Evolutionary conservation across 2,113 vertebrate genomes (phyloP).

Genomic region (Sisor rabdophorus): DNA sequence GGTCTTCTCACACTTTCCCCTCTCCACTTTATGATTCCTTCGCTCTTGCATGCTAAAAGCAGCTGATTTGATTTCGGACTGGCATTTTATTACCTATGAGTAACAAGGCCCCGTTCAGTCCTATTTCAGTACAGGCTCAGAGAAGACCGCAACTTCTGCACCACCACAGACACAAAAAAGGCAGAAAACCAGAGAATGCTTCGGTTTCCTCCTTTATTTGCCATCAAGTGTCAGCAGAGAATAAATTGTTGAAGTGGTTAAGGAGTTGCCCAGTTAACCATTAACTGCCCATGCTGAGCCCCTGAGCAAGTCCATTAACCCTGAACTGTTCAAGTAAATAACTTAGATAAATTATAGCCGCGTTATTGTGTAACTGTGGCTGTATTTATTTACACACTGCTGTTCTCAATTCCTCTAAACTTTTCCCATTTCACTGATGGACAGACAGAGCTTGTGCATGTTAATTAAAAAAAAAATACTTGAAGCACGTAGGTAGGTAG

Average conservation of each 20-base stretch:
- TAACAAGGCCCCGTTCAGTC: conserved; percentile 62
- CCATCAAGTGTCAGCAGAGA: not conserved
- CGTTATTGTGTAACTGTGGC: too few species aligned
- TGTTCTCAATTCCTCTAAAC: too few species aligned
- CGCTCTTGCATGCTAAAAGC: conserved; percentile 64
- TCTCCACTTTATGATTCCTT: conserved; percentile 61
- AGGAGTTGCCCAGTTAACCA: too few species aligned
- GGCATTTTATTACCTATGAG: conserved; percentile 69
- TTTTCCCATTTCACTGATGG: too few species aligned
- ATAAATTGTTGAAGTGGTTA: not conserved
- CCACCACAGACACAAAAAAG: not conserved
- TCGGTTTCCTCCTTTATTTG: not conserved
- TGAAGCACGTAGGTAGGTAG: too few species aligned
- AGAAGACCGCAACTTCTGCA: conserved; percentile 32
- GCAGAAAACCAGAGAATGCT: not conserved
- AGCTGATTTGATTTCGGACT: conserved; percentile 65
- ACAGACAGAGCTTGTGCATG: too few species aligned
- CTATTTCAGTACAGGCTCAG: conserved; percentile 49
- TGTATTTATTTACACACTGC: too few species aligned
- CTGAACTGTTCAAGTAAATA: too few species aligned
- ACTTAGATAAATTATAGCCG: too few species aligned
- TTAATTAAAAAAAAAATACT: too few species aligned
- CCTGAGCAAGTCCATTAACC: too few species aligned
- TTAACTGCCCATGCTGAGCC: too few species aligned
- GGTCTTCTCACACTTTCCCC: conserved; percentile 50